Conservation (phyloP, 2,113 vertebrate species). For the Podiceps cristatus region DNA sequence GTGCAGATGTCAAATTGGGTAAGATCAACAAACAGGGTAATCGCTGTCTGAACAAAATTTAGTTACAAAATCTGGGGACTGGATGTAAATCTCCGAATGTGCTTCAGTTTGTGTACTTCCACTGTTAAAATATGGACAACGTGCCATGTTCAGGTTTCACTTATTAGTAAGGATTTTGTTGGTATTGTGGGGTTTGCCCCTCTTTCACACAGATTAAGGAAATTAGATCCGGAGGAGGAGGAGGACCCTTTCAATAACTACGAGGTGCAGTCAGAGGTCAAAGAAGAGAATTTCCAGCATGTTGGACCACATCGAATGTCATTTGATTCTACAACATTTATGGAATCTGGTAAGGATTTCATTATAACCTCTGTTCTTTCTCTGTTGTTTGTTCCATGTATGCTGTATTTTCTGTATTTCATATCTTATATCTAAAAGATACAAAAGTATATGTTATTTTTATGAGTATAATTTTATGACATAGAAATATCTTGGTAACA, state of each 20-base stretch:
- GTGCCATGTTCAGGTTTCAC: not conserved
- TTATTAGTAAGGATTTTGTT: not conserved
- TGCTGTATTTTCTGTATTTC: not conserved
- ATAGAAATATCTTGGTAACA: not conserved
- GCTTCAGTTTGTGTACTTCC: not conserved
- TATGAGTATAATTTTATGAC: not conserved
- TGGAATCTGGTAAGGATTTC: slow-evolving; percentile 87
- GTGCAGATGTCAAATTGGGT: not conserved
- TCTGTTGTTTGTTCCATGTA: not conserved
- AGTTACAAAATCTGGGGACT: not conserved
- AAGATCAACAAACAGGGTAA: not conserved
- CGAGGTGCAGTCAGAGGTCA: slow-evolving; percentile 85
- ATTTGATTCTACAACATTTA: slow-evolving; percentile 84
- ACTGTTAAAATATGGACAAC: not conserved
- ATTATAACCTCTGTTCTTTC: not conserved
- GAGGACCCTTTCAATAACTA: slow-evolving; percentile 90
- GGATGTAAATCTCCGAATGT: not conserved
- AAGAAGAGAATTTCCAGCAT: slow-evolving; percentile 81
- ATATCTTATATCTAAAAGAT: not conserved
- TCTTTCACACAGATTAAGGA: slow-evolving; percentile 82
- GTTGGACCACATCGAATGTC: slow-evolving; percentile 77
- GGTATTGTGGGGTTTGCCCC: fast-evolving
- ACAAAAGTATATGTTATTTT: not conserved
- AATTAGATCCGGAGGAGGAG: slow-evolving; percentile 92
- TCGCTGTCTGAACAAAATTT: not conserved